phyloP scores from a whole-genome alignment of 2,888 invertebrate species.

The Monoplex corrugatus region DNA sequence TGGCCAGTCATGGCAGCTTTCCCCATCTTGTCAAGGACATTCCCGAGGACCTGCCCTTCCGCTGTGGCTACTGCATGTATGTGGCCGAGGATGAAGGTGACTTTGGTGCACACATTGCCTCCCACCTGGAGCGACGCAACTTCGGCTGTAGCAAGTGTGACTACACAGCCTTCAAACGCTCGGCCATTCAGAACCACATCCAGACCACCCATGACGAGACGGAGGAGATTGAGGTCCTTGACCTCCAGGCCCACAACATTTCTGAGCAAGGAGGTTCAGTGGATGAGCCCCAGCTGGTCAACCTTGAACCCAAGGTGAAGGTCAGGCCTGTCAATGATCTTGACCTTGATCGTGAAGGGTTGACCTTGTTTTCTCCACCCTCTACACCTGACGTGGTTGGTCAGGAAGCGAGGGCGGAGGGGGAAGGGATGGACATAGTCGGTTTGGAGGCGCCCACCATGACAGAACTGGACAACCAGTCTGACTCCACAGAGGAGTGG shows the following conservation, averaged over 20 bases:
- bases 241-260: background rate
- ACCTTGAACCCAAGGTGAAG: constrained; percentile 48
- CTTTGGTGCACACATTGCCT: constrained; percentile 64
- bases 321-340: constrained; percentile 48
- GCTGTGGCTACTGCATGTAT: constrained; percentile 70
- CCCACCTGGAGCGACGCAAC: constrained; percentile 63
- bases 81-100: constrained; percentile 62
- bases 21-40: constrained; percentile 59
- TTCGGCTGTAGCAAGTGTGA: constrained; percentile 69
- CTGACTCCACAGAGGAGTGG: constrained; percentile 46
- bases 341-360: constrained; percentile 41
- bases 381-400: constrained; percentile 5
- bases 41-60: constrained; percentile 60
- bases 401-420: background rate
- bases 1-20: constrained; percentile 64
- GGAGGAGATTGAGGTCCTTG: constrained; percentile 50
- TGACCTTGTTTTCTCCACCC: constrained; percentile 36
- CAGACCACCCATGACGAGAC: constrained; percentile 46
- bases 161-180: constrained; percentile 48
- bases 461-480: constrained; percentile 24
- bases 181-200: constrained; percentile 49
- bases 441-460: constrained; percentile 31
- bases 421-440: constrained; percentile 1
- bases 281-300: constrained; percentile 48
- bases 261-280: constrained; percentile 13